phyloP scores from a whole-genome alignment of 2,888 invertebrate genomes.

The Dioctria linearis region DNA sequence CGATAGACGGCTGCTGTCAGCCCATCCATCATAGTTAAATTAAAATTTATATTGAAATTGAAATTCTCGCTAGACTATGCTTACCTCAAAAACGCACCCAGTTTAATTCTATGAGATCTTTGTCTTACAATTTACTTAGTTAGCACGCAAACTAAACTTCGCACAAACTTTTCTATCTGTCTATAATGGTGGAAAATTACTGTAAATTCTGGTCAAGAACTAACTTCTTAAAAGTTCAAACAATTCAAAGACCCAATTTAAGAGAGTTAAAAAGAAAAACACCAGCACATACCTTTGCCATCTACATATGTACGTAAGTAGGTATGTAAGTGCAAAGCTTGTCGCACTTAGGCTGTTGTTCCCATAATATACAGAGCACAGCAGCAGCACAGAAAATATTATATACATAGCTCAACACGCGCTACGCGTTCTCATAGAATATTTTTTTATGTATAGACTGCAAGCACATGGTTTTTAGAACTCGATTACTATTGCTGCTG shows the following conservation, averaged over 20 bases:
- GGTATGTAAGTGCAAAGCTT: slow-evolving; percentile 11
- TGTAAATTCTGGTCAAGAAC: slow-evolving; percentile 61
- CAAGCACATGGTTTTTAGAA: slow-evolving; percentile 15
- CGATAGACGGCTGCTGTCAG: no score
- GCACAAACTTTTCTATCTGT: slow-evolving; percentile 15
- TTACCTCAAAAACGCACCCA: slow-evolving; percentile 61
- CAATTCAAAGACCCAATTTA: slow-evolving; percentile 59
- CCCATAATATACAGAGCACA: background rate
- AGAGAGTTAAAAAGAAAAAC: slow-evolving; percentile 10
- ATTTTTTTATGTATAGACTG: slow-evolving; percentile 2
- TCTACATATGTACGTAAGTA: background rate
- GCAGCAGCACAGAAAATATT: no score
- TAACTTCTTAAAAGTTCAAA: slow-evolving; percentile 61
- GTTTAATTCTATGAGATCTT: slow-evolving; percentile 9
- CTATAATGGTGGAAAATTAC: slow-evolving; percentile 41
- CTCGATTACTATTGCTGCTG: background rate
- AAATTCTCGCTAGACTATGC: slow-evolving; percentile 59
- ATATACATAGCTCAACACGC: no score
- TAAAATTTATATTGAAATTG: slow-evolving; percentile 52
- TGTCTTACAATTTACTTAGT: no score
- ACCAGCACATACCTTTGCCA: slow-evolving; percentile 37
- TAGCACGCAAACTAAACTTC: slow-evolving; percentile 15
- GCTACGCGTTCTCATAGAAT: slow-evolving; percentile 13
- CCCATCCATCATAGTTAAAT: no score
- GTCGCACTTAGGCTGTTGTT: slow-evolving; percentile 7